Evolutionary conservation across 2,113 vertebrate species (phyloP), one percentile per base, ranked within the genome.

Genomic region (Bambusicola thoracicus): DNA sequence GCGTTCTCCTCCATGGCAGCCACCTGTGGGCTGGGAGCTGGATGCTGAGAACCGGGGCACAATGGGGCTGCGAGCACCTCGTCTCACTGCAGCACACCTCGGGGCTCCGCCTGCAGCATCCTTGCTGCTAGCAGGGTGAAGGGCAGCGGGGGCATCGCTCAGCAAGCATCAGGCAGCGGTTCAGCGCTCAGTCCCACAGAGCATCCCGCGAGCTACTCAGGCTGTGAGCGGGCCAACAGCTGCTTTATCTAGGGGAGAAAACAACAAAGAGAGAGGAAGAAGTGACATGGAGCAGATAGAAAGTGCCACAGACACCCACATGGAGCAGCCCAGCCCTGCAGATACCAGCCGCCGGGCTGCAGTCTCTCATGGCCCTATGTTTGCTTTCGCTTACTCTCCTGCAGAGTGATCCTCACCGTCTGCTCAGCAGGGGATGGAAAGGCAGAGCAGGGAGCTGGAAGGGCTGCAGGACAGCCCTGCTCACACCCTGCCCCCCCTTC

Each of bases 1-100:
- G 97, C 98, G 24, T 97, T 98, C 62, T 99, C 98, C 97, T 99
- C 99, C 99, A 99, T 99, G 97, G 95, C 96, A 81, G 91, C 46
- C 25, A 29, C 81, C 81, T 8, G 27, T 15, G 0, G 81, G 29
- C 51, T 67, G 30, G 81, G 86, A 92, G 76, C 74, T 89, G 34
- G 5, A 30, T 5, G 2, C 10, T 15, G 87, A 30, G 2, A 17
- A 51, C 78, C 0, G 4, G 34, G 56, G 44, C 76, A 25, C 16
- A 24, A 34, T 38, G 5, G 21, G 53, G 55, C 18, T 20, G 11
- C 3, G 55, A 75, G 38, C 34, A 36, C 62, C 66, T 6, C 16
- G 44, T 8, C 48, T 97, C 91, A 96, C 93, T 78, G 96, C 94
- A 38, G 91, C 73, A 8, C 68, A 55, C 7, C 59, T 51, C 34